A percentile compares a stretch with the other conserved stretches of the same genome.
Conservation (phyloP, 1,140 invertebrate genomes). For the Archivesica marissinica region DNA sequence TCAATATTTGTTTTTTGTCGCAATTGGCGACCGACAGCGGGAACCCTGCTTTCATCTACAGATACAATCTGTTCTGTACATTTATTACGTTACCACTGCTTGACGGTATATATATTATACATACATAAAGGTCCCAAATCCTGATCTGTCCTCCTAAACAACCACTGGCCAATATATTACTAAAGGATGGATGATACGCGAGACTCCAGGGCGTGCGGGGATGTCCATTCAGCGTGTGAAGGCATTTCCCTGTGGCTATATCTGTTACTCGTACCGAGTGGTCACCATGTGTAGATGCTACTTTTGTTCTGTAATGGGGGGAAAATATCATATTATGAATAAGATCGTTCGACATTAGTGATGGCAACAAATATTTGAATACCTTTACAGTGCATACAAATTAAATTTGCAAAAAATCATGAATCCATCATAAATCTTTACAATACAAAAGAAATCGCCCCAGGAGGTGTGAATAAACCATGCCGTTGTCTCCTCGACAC, state of each 20-base stretch:
- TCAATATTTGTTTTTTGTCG: no score
- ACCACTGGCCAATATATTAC: conserved; percentile 93
- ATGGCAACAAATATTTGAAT: not conserved
- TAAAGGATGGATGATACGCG: conserved; percentile 93
- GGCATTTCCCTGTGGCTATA: conserved; percentile 90
- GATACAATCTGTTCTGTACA: no score
- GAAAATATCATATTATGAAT: not conserved
- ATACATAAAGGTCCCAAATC: conserved; percentile 95
- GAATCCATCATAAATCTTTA: not conserved
- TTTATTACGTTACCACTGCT: no score
- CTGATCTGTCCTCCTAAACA: conserved; percentile 95
- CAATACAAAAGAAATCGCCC: no score
- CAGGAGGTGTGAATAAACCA: no score
- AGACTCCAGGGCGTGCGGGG: conserved; percentile 96
- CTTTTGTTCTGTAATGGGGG: conserved; percentile 89
- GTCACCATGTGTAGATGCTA: conserved; percentile 96
- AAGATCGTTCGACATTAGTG: no score
- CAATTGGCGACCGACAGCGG: no score
- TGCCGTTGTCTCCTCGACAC: not conserved
- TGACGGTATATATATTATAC: no score
- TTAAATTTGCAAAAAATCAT: not conserved
- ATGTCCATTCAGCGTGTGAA: conserved; percentile 92
- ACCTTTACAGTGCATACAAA: not conserved
- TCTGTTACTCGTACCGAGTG: conserved; percentile 96
- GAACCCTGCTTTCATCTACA: no score